Conservation (phyloP, 1,140 invertebrate genomes). For the Papilio glaucus region DNA sequence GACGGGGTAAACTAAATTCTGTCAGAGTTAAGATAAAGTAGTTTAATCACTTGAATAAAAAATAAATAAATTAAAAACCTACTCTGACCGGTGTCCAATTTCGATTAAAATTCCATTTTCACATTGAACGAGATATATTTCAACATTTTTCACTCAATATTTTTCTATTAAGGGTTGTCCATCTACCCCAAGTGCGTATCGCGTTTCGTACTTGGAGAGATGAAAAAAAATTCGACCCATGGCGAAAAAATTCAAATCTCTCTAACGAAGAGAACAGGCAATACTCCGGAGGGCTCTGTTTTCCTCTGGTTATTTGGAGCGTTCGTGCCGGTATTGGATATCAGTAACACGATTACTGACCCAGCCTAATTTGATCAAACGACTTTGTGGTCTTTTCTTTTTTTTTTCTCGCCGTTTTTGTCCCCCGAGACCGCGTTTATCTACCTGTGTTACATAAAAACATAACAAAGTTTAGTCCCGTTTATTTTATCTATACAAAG, state of each 20-base stretch:
- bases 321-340: constrained; percentile 72
- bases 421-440: constrained; percentile 49
- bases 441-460: constrained; percentile 54
- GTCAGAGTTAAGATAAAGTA: too few relatives aligned
- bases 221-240: constrained; percentile 54
- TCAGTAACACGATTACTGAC: constrained; percentile 81
- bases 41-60: too few relatives aligned
- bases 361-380: constrained; percentile 75
- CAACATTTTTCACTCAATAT: constrained; percentile 69
- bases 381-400: constrained; percentile 61
- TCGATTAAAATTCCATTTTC: constrained; percentile 8
- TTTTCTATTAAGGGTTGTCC: constrained; percentile 77
- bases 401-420: constrained; percentile 59
- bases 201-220: constrained; percentile 70
- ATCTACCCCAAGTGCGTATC: constrained; percentile 68
- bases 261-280: constrained; percentile 72
- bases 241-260: constrained; percentile 74
- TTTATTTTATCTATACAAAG: constrained; percentile 34
- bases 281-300: constrained; percentile 75
- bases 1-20: too few relatives aligned
- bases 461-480: constrained; percentile 43
- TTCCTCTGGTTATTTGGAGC: constrained; percentile 70
- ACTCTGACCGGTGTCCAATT: background rate
- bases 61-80: too few relatives aligned
- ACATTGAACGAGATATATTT: constrained; percentile 45